These are phyloP conservation scores for Cydia amplana DNA, from an alignment of 1,140 invertebrate genomes.

Conservation along the genomic window DNA sequence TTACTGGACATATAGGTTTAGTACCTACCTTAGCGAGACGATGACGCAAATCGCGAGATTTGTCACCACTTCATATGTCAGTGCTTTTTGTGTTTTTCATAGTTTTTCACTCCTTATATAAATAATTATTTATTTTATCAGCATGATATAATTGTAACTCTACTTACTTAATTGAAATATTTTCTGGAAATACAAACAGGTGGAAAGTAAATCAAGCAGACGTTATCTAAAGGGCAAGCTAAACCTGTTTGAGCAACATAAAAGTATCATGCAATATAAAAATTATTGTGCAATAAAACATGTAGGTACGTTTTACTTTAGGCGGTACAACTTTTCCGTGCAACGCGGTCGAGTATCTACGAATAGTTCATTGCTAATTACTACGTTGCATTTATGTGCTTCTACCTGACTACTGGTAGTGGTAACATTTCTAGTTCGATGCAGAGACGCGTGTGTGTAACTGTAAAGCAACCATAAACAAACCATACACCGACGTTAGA, in stretches of 20 bases:
- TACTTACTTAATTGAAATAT: too few relatives aligned
- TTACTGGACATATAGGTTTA: neutral
- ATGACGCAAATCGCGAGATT: slow-evolving; percentile 17
- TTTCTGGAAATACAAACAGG: too few relatives aligned
- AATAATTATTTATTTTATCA: too few relatives aligned
- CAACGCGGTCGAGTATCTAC: neutral
- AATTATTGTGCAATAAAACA: neutral
- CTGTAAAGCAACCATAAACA: too few relatives aligned
- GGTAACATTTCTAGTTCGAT: neutral
- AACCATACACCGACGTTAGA: too few relatives aligned
- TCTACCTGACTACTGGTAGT: neutral
- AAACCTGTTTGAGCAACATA: too few relatives aligned
- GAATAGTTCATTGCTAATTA: neutral
- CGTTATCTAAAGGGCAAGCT: too few relatives aligned
- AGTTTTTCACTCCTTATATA: neutral
- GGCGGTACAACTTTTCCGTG: neutral
- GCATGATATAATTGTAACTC: too few relatives aligned
- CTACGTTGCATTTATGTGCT: too few relatives aligned
- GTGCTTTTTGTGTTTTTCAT: neutral
- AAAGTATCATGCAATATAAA: neutral
- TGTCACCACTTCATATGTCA: neutral
- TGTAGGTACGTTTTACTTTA: neutral
- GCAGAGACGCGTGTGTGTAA: neutral
- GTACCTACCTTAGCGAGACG: neutral
- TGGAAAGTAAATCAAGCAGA: too few relatives aligned